These are phyloP conservation scores for Nematolebias whitei DNA, from an alignment of 2,113 vertebrate species.

Conservation along the genomic window DNA sequence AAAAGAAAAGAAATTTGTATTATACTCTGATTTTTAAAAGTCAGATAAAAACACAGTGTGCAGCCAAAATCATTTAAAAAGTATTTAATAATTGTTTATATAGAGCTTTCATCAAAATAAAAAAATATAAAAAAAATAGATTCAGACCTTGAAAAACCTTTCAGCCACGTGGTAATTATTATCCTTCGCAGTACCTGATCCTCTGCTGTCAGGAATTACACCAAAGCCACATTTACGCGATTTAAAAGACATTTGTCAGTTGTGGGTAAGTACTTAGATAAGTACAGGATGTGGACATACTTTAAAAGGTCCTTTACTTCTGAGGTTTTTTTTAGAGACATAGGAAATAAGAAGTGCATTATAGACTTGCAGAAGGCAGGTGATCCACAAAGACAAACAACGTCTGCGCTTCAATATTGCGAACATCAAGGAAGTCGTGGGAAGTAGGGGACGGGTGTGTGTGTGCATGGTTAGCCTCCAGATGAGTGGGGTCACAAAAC, in stretches of 20 bases:
- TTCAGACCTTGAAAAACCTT: background rate
- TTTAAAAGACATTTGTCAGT: slow-evolving; percentile 12
- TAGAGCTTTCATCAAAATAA: too few relatives aligned
- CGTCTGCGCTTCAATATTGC: slow-evolving; percentile 46
- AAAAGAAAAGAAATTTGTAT: too few relatives aligned
- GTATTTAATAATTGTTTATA: too few relatives aligned
- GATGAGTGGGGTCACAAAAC: slow-evolving; percentile 25
- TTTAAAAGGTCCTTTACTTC: slow-evolving; percentile 4
- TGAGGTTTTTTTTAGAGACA: background rate
- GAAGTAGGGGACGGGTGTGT: background rate
- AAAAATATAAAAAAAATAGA: too few relatives aligned
- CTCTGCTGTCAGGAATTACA: slow-evolving; percentile 3
- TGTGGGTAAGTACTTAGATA: slow-evolving; percentile 4
- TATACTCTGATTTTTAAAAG: too few relatives aligned
- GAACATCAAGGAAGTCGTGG: slow-evolving; percentile 43
- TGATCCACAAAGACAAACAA: slow-evolving; percentile 51
- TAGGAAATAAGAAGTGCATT: slow-evolving; percentile 33
- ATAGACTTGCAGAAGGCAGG: slow-evolving; percentile 27
- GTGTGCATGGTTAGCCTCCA: slow-evolving; percentile 46
- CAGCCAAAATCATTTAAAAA: too few relatives aligned
- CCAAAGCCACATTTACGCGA: slow-evolving; percentile 8
- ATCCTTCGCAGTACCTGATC: background rate
- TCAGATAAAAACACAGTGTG: too few relatives aligned
- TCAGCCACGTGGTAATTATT: background rate
- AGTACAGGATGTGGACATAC: slow-evolving; percentile 8